phyloP scores from a whole-genome alignment of 1,140 invertebrate species.

The Pseudoatta argentina region DNA sequence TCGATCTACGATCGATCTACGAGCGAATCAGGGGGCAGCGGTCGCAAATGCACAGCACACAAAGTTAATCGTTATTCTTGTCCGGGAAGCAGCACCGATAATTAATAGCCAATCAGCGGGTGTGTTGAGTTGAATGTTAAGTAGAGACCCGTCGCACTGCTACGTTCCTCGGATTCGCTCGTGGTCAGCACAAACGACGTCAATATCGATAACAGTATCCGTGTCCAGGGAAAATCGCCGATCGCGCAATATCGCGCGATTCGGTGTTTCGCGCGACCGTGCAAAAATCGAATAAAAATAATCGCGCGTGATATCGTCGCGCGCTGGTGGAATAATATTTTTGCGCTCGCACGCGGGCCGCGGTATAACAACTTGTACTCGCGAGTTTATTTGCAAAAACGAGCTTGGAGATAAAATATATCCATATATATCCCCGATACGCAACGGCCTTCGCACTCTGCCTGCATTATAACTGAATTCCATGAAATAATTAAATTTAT shows the following conservation, averaged over 20 bases:
- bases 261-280: slow-evolving; percentile 40
- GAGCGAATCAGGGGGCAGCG: slow-evolving; percentile 62
- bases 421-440: slow-evolving; percentile 29
- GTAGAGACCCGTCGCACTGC: slow-evolving; percentile 62
- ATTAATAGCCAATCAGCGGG: slow-evolving; percentile 80
- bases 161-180: slow-evolving; percentile 33
- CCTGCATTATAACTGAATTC: slow-evolving; percentile 60
- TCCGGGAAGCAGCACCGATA: slow-evolving; percentile 73
- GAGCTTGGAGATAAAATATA: slow-evolving; percentile 45
- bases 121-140: slow-evolving; percentile 77
- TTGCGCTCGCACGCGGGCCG: slow-evolving; percentile 26
- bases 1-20: slow-evolving; percentile 76
- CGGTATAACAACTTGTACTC: slow-evolving; percentile 47
- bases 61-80: slow-evolving; percentile 80
- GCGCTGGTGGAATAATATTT: slow-evolving; percentile 51
- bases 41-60: slow-evolving; percentile 72
- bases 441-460: slow-evolving; percentile 20
- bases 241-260: slow-evolving; percentile 19
- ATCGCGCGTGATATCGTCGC: slow-evolving; percentile 51
- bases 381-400: slow-evolving; percentile 63
- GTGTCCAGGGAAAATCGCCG: slow-evolving; percentile 38
- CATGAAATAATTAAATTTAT: slow-evolving; percentile 64
- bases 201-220: slow-evolving; percentile 65
- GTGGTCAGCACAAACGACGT: slow-evolving; percentile 55
- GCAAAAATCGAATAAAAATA: slow-evolving; percentile 63